Percentiles rank a stretch among this genome's conserved stretches.
Evolutionary conservation across 2,888 invertebrate genomes (phyloP).

Genomic region (Parnassius smintheus): DNA sequence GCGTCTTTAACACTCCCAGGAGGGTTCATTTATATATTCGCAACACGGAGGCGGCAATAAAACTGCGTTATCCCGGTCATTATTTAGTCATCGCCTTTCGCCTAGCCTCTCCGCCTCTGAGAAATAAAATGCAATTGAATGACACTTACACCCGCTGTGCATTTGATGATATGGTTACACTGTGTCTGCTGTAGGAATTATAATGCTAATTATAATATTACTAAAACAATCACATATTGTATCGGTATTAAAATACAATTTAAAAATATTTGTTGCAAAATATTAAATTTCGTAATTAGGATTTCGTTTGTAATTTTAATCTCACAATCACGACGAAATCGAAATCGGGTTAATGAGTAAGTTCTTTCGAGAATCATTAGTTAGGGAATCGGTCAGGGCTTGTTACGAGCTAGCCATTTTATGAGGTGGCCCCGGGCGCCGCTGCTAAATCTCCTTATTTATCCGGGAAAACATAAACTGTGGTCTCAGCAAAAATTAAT

Average conservation of each 20-base stretch:
- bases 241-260: too few relatives aligned
- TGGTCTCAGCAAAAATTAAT: conserved; percentile 77
- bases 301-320: too few relatives aligned
- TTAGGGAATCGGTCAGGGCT: conserved; percentile 58
- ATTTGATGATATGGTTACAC: conserved; percentile 23
- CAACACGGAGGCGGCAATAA: conserved; percentile 78
- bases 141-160: conserved; percentile 43
- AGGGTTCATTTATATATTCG: conserved; percentile 80
- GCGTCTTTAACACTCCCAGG: conserved; percentile 78
- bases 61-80: conserved; percentile 80
- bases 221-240: too few relatives aligned
- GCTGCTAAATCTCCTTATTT: conserved; percentile 78
- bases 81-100: conserved; percentile 80
- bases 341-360: conserved; percentile 1
- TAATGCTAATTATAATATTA: too few relatives aligned
- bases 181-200: conserved; percentile 3
- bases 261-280: too few relatives aligned
- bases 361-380: conserved; percentile 56
- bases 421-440: conserved; percentile 64
- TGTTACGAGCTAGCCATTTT: conserved; percentile 70
- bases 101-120: conserved; percentile 56
- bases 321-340: too few relatives aligned
- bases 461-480: conserved; percentile 77
- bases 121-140: conserved; percentile 74
- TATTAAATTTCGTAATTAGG: too few relatives aligned